Evolutionary conservation across 1,140 invertebrate species (phyloP), one percentile per base, ranked within the genome.

Genomic region (Mya arenaria): DNA sequence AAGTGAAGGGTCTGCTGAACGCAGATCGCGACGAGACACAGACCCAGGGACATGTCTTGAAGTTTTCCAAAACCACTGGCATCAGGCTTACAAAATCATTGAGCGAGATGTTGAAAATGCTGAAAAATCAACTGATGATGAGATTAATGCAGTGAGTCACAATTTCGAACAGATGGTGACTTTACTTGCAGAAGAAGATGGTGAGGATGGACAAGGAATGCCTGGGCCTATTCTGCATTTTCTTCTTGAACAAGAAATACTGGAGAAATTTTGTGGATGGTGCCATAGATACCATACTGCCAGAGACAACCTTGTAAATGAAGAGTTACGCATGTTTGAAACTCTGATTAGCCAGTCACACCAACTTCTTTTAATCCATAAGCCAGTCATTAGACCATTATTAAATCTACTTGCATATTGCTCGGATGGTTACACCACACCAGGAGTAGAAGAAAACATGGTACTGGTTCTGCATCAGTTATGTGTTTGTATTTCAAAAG

Each of bases 61-160:
- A 89, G 97, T 97, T 87, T 99, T 99, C 93, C 96, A 96, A 87
- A 97, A 97, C 92, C 98, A 99, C 91, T 99, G 98, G 97, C 96
- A 97, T 89, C 97, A 98, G 90, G 96, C 96, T 13, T 93, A 95
- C 85, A 96, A 96, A 85, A 97, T 98, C 69, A 97, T 92, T 15
- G 81, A 73, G 94, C 92, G 95, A 89, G 60, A 68, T 44, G 72
- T 44, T 37, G 80, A 78, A n/a, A 63, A 77, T 39, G 74, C 63
- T 10, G 78, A 85, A 92, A 91, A 95, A 96, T 86, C 84, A 1
- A 82, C 85, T 82, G 96, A 72, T 15, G 91, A 98, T 93, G 97
- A 98, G 92, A 96, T 98, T 0, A 94, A 97, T 28, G 96, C 96
- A 25, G 97, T 99, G 39, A 96, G 98, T 3, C 98, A 97, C 92